Base-by-base conservation (phyloP, 2,113 vertebrate genomes). In the Dryoscopus gambensis region DNA sequence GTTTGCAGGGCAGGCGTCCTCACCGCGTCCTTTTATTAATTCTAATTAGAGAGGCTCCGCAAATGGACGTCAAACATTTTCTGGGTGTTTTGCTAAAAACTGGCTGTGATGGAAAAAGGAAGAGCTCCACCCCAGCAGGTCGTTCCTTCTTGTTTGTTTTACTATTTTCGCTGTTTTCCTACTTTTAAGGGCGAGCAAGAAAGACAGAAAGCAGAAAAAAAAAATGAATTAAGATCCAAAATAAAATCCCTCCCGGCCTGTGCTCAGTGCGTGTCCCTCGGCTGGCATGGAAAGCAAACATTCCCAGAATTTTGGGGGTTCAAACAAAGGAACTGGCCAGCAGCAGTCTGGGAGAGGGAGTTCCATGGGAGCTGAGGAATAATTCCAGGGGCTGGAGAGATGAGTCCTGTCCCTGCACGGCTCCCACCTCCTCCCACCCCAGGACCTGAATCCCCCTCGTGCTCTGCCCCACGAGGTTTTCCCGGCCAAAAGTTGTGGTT, bases 11-110 rank as follows among this genome's bases (percentile, higher is more conserved):
- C 83, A 97, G 96, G 88, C 90, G 71, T 89, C 93, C 78, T 95
- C 93, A 53, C 89, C 96, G 93, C 46, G 73, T 94, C 91, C 95
- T 95, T 94, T 91, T 96, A 98, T 98, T 97, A 97, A 93, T 80
- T 85, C 87, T 95, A 96, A 98, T 98, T 98, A 97, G 49, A 91
- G 96, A 96, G 97, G 98, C 95, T 97, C 97, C 94, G 95, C 92
- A 97, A 98, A 97, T 96, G 87, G 95, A 94, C 94, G 94, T 88
- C 87, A 74, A 97, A 97, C 96, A 94, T 96, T 93, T 93, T 87
- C 87, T 89, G 79, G 64, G 75, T 92, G 55, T 94, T 95, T 95
- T 90, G 91, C 97, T 93, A 69, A 96, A 89, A 88, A 77, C 84
- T 46, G 81, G 91, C 88, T 93, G 44, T 50, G 89, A 88, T 91